Evolutionary conservation across 2,888 invertebrate species (phyloP).

Genomic region (Bembecia ichneumoniformis): DNA sequence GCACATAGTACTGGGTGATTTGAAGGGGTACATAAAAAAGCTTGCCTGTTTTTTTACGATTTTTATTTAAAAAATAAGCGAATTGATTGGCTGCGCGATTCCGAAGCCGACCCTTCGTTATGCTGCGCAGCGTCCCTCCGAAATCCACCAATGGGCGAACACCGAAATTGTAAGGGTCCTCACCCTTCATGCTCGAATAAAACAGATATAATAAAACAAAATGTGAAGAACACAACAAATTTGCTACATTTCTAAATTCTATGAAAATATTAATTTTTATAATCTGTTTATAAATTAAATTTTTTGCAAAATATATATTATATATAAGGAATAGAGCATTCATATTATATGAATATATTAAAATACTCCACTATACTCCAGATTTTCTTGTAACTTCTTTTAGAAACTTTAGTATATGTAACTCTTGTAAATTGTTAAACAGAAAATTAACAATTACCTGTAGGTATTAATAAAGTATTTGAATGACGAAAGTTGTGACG

Average conservation of each 20-base stretch:
- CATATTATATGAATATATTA: too few relatives aligned
- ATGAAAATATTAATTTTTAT: not conserved
- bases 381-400: too few relatives aligned
- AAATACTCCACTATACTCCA: too few relatives aligned
- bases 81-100: slow-evolving; percentile 69
- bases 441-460: too few relatives aligned
- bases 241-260: slow-evolving; percentile 7
- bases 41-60: slow-evolving; percentile 51
- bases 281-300: too few relatives aligned
- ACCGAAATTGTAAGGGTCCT: slow-evolving; percentile 41
- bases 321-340: too few relatives aligned
- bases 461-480: too few relatives aligned
- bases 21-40: slow-evolving; percentile 21
- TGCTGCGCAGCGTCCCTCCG: slow-evolving; percentile 37
- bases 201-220: not conserved
- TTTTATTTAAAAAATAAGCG: slow-evolving; percentile 68
- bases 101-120: slow-evolving; percentile 27
- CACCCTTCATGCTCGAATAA: slow-evolving; percentile 36
- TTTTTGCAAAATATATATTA: too few relatives aligned
- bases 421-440: too few relatives aligned
- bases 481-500: too few relatives aligned
- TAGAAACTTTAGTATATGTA: too few relatives aligned
- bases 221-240: slow-evolving; percentile 5
- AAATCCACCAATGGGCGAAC: slow-evolving; percentile 41
- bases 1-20: too few relatives aligned